Percentiles rank a stretch among this genome's conserved stretches.
Conservation (phyloP, 2,888 invertebrate species). For the Bugulina stolonifera region DNA sequence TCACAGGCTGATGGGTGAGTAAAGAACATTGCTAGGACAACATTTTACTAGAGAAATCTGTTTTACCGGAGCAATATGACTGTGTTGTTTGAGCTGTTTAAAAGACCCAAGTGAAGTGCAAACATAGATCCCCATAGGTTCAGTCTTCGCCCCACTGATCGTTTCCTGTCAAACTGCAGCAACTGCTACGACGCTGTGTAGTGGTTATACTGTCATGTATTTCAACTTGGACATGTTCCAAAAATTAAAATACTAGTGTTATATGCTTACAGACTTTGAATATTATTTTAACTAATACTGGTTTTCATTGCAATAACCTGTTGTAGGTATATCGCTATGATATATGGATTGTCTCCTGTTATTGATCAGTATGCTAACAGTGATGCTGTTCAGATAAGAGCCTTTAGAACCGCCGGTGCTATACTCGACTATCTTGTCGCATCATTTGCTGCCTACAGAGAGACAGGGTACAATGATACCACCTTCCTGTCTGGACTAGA, state of each 20-base stretch:
- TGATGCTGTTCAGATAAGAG: neutral
- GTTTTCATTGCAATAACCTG: too few relatives aligned
- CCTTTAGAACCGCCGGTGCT: neutral
- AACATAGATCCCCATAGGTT: too few relatives aligned
- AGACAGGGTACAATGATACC: neutral
- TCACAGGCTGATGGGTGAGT: neutral
- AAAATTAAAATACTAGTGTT: too few relatives aligned
- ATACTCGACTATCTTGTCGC: neutral
- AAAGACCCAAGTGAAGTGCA: too few relatives aligned
- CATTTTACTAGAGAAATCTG: too few relatives aligned
- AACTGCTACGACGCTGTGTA: neutral
- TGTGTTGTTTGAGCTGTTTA: too few relatives aligned
- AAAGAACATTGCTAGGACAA: neutral
- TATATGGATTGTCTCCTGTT: neutral
- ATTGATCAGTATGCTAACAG: constrained; percentile 2
- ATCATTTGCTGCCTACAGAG: neutral
- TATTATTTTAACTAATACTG: neutral
- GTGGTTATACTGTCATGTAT: too few relatives aligned
- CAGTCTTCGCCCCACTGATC: neutral
- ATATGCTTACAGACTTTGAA: too few relatives aligned
- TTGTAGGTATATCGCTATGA: neutral
- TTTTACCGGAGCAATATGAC: too few relatives aligned
- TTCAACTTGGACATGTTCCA: too few relatives aligned
- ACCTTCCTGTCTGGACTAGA: constrained; percentile 14
- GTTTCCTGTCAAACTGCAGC: neutral